Percentiles rank a stretch among this genome's conserved stretches.
phyloP scores from a whole-genome alignment of 2,113 vertebrate genomes.

The Chaetodon auriga region DNA sequence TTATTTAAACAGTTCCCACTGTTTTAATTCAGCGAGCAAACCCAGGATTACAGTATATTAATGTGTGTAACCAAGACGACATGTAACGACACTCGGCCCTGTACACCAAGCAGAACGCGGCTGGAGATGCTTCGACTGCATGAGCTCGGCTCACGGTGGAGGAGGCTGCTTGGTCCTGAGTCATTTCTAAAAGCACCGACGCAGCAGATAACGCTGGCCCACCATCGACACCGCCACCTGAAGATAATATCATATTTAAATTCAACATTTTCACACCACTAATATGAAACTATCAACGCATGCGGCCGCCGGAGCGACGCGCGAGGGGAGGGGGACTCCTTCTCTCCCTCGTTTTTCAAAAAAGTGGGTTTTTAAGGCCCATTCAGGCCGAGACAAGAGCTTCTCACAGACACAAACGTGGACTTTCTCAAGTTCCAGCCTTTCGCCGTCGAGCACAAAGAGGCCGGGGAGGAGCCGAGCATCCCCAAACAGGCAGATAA shows the following conservation, averaged over 20 bases:
- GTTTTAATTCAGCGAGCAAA: background rate
- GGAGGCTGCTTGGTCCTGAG: background rate
- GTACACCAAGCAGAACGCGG: background rate
- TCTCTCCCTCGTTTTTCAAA: background rate
- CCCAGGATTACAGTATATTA: background rate
- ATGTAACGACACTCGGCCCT: background rate
- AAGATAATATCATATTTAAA: background rate
- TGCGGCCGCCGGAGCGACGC: background rate
- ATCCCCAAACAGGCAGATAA: constrained; percentile 74
- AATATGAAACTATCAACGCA: background rate
- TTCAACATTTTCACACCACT: background rate
- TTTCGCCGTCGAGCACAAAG: constrained; percentile 66
- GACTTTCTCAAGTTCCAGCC: constrained; percentile 81
- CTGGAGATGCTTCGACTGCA: too few species aligned
- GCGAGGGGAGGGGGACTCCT: fast-evolving
- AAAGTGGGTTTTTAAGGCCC: constrained; percentile 51
- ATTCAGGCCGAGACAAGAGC: constrained; percentile 70
- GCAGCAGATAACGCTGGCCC: background rate
- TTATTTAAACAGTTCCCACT: background rate
- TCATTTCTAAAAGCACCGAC: constrained; percentile 4
- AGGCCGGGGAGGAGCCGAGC: constrained; percentile 54
- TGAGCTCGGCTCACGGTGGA: too few species aligned
- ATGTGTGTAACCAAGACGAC: background rate
- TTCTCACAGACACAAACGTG: constrained; percentile 57
- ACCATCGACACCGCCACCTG: background rate